Base-by-base conservation (phyloP, 2,797 vertebrate species). In the Takifugu rubripes region DNA sequence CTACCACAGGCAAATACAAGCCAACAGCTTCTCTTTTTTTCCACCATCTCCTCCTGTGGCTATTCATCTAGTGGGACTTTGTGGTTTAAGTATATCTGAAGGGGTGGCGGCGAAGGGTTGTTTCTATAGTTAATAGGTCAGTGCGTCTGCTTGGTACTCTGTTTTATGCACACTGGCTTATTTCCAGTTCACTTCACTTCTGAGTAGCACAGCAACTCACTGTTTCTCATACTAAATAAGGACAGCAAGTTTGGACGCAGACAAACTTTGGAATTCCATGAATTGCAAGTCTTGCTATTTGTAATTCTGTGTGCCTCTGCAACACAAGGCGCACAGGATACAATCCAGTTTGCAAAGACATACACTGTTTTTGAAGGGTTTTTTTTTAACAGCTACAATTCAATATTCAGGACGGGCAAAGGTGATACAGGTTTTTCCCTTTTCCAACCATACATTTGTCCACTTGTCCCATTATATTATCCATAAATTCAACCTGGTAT, bases 121-220 rank as follows among this genome's bases (percentile, higher is more conserved):
- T 40, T 40, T 12, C 14, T 40, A 40, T 40, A 40, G 36, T 40
- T 40, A 40, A 40, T 40, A 40, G 36, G 44, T 56, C 83, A 85
- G 74, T 67, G 73, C 77, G 79, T 84, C 80, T 84, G 77, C 75
- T 75, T 80, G 55, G 64, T 68, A 79, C 76, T 70, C 70, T 62
- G 75, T 75, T 84, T 80, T 80, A 77, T 72, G 75, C 73, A 74
- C 66, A 70, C 72, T 76, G 56, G 59, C 77, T 88, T 89, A 84
- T 78, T 84, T 86, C 82, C 71, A 89, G 81, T 79, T 86, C 78
- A 85, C 73, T 84, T 85, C 84, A 72, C 72, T 61, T 48, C 64
- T 67, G 70, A 57, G 52, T 46, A 55, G 61, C 56, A 68, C 61
- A 3, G 31, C 47, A 62, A 64, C 62, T 33, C 42, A 52, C 62